Conservation (phyloP, 2,888 invertebrate species). For the Carterocephalus palaemon region DNA sequence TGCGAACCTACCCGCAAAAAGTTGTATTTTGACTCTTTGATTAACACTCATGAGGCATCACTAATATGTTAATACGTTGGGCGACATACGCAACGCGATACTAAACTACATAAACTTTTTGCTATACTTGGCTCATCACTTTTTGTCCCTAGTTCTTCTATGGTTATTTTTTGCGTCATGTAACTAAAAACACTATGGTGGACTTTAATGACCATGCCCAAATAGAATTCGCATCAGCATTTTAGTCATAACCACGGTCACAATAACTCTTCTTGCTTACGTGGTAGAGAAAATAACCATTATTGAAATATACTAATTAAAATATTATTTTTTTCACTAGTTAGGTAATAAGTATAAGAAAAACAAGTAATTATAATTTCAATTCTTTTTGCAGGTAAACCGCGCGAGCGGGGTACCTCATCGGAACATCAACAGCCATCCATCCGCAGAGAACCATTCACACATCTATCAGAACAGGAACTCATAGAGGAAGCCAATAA, state of each 20-base stretch:
- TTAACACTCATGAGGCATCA: conserved; percentile 30
- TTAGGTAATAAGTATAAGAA: conserved; percentile 2
- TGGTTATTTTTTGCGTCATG: conserved; percentile 2
- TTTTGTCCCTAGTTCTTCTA: conserved; percentile 17
- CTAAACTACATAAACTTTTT: conserved; percentile 17
- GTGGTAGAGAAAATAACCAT: background rate
- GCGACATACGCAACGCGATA: conserved; percentile 19
- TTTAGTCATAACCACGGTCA: background rate
- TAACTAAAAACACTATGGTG: background rate
- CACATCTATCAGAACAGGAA: conserved; percentile 84
- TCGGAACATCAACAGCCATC: conserved; percentile 50
- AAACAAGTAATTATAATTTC: conserved; percentile 10
- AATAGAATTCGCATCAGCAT: background rate
- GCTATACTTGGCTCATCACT: conserved; percentile 5
- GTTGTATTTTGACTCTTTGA: conserved; percentile 30
- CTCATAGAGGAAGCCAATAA: conserved; percentile 87
- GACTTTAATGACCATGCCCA: conserved; percentile 5
- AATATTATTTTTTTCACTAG: no score
- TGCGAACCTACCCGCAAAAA: conserved; percentile 28
- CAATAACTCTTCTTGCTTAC: background rate
- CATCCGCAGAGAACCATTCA: conserved; percentile 78
- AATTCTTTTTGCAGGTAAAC: conserved; percentile 62
- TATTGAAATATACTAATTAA: no score
- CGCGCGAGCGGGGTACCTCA: conserved; percentile 64
- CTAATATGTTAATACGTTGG: conserved; percentile 29